These are phyloP conservation scores for Epicampocera succincta DNA, from an alignment of 2,888 invertebrate species.

Conservation along the genomic window DNA sequence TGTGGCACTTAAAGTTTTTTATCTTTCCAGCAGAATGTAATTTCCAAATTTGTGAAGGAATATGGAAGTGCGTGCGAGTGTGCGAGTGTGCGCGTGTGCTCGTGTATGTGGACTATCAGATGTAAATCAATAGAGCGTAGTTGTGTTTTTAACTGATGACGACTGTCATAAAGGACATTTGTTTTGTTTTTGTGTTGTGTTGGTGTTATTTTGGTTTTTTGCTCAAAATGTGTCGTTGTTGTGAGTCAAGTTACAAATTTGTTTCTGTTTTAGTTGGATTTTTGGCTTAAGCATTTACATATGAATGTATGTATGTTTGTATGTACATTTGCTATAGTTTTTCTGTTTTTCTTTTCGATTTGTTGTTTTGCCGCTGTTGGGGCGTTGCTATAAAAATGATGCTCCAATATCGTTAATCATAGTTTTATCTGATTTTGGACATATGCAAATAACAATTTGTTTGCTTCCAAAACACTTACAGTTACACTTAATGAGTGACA, in stretches of 20 bases:
- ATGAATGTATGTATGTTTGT: constrained; percentile 22
- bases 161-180: constrained; percentile 67
- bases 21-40: not conserved
- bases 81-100: not conserved
- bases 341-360: not conserved
- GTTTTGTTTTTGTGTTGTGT: constrained; percentile 36
- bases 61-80: not conserved
- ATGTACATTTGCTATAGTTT: too few species aligned
- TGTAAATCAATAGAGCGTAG: constrained; percentile 58
- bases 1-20: constrained; percentile 15
- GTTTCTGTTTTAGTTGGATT: constrained; percentile 33
- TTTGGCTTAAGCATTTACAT: constrained; percentile 35
- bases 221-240: constrained; percentile 6
- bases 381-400: constrained; percentile 50
- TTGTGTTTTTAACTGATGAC: constrained; percentile 62
- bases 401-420: constrained; percentile 71
- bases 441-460: constrained; percentile 70
- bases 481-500: constrained; percentile 30
- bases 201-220: constrained; percentile 20
- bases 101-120: not conserved
- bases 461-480: constrained; percentile 27
- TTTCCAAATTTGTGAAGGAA: not conserved
- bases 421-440: constrained; percentile 70
- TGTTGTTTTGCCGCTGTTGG: constrained; percentile 4
- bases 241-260: constrained; percentile 20